Percentiles rank a stretch among this genome's conserved stretches.
phyloP scores from a whole-genome alignment of 2,797 vertebrate species.

The Rhabdophis nuchalis region DNA sequence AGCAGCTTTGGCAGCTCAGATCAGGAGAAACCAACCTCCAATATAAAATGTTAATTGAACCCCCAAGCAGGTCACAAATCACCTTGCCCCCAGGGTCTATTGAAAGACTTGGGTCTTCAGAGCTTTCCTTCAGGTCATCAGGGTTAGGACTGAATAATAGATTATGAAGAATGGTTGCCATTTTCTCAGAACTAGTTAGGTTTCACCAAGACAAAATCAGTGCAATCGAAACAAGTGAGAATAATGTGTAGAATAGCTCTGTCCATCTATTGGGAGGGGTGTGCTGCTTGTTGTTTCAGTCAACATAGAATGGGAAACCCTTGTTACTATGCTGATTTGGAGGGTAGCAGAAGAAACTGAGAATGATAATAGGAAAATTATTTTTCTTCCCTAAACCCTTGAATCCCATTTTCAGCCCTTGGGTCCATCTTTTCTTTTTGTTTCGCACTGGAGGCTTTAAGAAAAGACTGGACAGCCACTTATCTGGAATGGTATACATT shows the following conservation, averaged over 20 bases:
- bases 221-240: not conserved
- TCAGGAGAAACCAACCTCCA: not conserved
- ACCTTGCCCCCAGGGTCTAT: not conserved
- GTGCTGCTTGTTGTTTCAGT: not conserved
- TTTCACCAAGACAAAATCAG: not conserved
- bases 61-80: not conserved
- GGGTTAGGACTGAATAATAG: not conserved
- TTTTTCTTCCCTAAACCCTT: not conserved
- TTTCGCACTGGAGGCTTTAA: not conserved
- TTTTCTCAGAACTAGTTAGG: not conserved
- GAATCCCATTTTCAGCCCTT: not conserved
- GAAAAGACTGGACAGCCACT: not conserved
- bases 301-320: not conserved
- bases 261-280: not conserved
- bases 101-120: not conserved
- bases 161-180: not conserved
- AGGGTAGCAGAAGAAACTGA: not conserved
- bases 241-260: not conserved
- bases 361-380: too few relatives aligned
- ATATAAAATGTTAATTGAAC: not conserved
- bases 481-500: not conserved
- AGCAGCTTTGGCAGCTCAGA: not conserved
- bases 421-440: too few relatives aligned
- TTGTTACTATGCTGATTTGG: not conserved
- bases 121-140: not conserved